Percentiles rank a stretch among this genome's conserved stretches.
Conservation (phyloP, 2,888 invertebrate genomes). For the Sycophila texana region DNA sequence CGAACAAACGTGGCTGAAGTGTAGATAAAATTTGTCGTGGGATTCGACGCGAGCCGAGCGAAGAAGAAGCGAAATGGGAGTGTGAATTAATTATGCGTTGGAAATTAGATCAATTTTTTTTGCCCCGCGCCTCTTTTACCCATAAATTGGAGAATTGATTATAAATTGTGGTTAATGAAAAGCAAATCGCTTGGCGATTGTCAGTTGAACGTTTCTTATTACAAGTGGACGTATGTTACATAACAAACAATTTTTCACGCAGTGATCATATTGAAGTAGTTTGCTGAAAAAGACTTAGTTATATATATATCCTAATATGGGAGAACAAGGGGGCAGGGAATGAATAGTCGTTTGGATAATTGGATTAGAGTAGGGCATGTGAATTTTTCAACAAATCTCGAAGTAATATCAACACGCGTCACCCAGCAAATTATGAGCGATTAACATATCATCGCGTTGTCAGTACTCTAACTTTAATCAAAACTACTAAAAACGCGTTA, state of each 20-base stretch:
- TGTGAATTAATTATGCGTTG: background rate
- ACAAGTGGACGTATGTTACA: too few relatives aligned
- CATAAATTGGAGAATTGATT: background rate
- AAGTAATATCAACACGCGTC: background rate
- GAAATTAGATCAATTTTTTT: too few relatives aligned
- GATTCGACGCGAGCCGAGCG: background rate
- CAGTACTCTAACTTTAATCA: background rate
- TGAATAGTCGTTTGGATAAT: too few relatives aligned
- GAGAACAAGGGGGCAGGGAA: too few relatives aligned
- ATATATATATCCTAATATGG: too few relatives aligned
- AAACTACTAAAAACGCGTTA: background rate
- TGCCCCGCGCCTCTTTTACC: too few relatives aligned
- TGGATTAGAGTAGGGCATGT: background rate
- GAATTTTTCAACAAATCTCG: background rate
- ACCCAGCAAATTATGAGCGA: background rate
- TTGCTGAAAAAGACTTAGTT: too few relatives aligned
- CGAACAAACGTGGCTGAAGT: constrained; percentile 20
- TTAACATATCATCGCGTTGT: background rate
- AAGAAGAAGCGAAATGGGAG: background rate
- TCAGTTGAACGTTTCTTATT: too few relatives aligned
- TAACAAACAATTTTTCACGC: too few relatives aligned
- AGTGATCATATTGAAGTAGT: too few relatives aligned
- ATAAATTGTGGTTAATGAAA: background rate
- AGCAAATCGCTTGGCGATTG: background rate
- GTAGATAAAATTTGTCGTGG: constrained; percentile 15